These are phyloP conservation scores for Furcula furcula DNA, from an alignment of 2,888 invertebrate species.

Conservation along the genomic window DNA sequence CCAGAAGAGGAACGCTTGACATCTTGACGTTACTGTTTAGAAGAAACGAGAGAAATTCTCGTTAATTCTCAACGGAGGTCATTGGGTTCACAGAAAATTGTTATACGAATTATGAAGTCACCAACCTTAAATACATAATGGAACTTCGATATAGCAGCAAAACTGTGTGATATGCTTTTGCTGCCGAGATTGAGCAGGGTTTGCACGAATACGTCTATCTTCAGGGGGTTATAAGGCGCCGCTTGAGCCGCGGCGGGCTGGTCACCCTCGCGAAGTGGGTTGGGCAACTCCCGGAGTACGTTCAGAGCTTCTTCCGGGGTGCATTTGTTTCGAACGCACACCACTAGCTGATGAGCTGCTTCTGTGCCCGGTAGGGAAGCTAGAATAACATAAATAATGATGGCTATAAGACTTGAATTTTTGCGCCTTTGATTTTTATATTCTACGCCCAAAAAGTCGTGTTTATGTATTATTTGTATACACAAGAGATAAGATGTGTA, in stretches of 20 bases:
- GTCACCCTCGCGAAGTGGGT: slow-evolving; percentile 88
- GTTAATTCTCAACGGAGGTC: too few relatives aligned
- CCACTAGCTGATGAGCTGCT: slow-evolving; percentile 92
- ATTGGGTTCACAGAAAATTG: too few relatives aligned
- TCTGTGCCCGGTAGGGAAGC: slow-evolving; percentile 89
- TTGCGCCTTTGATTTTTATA: too few relatives aligned
- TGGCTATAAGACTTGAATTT: too few relatives aligned
- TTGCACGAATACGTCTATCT: slow-evolving; percentile 98
- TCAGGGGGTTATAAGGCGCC: slow-evolving; percentile 92
- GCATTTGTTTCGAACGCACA: slow-evolving; percentile 94
- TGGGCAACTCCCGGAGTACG: slow-evolving; percentile 93
- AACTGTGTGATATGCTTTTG: slow-evolving; percentile 99
- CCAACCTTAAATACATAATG: slow-evolving; percentile 93
- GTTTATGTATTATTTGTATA: too few relatives aligned
- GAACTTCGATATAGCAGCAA: slow-evolving; percentile 99
- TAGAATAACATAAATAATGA: too few relatives aligned
- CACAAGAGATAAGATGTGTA: too few relatives aligned
- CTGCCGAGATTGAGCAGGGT: slow-evolving; percentile 95
- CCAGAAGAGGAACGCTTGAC: too few relatives aligned
- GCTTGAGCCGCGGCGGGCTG: slow-evolving; percentile 82
- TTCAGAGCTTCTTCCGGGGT: slow-evolving; percentile 94
- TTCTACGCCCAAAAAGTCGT: too few relatives aligned
- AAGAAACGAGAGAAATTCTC: too few relatives aligned
- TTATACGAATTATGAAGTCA: too few relatives aligned
- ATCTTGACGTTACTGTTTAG: too few relatives aligned